These are phyloP conservation scores for Sebastes steindachneri DNA, from an alignment of 2,797 vertebrate species.

Conservation along the genomic window DNA sequence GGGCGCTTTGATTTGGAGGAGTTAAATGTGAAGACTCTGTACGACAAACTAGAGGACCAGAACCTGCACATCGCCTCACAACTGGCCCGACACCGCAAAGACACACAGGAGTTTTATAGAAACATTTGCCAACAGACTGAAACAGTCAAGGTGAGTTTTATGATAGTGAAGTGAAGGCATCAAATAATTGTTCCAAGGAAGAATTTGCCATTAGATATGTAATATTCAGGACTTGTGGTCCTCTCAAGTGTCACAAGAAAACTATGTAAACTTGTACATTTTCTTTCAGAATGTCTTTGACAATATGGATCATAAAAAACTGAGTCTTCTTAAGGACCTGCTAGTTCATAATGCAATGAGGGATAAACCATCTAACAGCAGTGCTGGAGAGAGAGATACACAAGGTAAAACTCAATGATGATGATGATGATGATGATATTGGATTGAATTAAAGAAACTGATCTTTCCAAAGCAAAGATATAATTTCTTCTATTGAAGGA, in stretches of 20 bases:
- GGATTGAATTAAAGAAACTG: neutral
- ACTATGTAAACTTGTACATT: neutral
- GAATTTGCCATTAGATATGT: neutral
- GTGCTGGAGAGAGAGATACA: constrained; percentile 25
- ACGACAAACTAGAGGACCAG: constrained; percentile 95
- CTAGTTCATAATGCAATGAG: constrained; percentile 56
- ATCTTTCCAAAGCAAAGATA: neutral
- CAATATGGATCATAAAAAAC: constrained; percentile 76
- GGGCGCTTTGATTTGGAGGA: constrained; percentile 84
- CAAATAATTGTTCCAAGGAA: neutral
- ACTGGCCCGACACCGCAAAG: constrained; percentile 88
- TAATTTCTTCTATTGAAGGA: neutral
- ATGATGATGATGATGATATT: neutral
- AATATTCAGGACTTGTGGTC: neutral
- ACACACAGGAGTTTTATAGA: constrained; percentile 87
- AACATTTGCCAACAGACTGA: constrained; percentile 85
- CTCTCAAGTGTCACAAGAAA: neutral
- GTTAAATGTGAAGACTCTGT: constrained; percentile 92
- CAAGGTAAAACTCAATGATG: constrained; percentile 56
- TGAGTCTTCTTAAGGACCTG: constrained; percentile 73
- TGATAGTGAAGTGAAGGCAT: neutral
- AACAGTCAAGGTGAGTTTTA: constrained; percentile 81
- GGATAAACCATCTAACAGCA: constrained; percentile 39
- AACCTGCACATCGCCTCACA: constrained; percentile 91
- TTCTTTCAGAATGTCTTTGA: constrained; percentile 84